Evolutionary conservation across 1,140 invertebrate genomes (phyloP), one percentile per base, ranked within the genome.

Genomic region (Drosophila bocqueti): DNA sequence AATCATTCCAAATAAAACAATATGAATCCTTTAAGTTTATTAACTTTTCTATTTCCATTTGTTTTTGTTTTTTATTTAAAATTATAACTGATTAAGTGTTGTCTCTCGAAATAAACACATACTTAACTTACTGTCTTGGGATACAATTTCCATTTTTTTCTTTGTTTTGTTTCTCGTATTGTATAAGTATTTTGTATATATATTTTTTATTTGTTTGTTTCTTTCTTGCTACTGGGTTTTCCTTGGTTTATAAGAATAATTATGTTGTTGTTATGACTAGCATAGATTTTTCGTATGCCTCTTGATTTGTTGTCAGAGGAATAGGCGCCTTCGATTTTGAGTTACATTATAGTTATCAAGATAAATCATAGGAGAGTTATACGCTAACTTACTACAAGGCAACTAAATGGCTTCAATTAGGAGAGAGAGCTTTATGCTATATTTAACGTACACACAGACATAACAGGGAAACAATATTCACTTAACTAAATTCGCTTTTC

Each of bases 401-500:
- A 92, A 92, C 90, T 92, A 92, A 92, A 92, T 82, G 90, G 91
- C 85, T 87, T 87, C 68, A 89, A 87, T 89, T 59, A 84, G 80
- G 65, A 79, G 77, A 69, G 31, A 54, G 47, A 31, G 42, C 36
- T 46, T 71, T 63, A 45, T 76, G 72, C 64, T 87, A 54, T 62
- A 54, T 62, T 15, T 65, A 78, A 81, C 68, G 50, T 61, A 72
- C 49, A 65, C 45, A 62, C n/a, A 52, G 63, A 29, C 58, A 62
- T 68, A 75, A 83, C 61, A 78, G 21, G 26, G 10, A 64, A 77
- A 79, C 47, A 52, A 67, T 74, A 64, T 40, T 40, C 18, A 66
- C 34, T 43, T 89, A 83, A 68, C 34, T 75, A 75, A 81, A 77
- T 50, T 77, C 45, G n/a, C 57, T 31, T 46, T 62, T 62, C 10